Evolutionary conservation across 2,888 invertebrate genomes (phyloP), one percentile per base, ranked within the genome.

Genomic region (Agrenia bidenticulata): DNA sequence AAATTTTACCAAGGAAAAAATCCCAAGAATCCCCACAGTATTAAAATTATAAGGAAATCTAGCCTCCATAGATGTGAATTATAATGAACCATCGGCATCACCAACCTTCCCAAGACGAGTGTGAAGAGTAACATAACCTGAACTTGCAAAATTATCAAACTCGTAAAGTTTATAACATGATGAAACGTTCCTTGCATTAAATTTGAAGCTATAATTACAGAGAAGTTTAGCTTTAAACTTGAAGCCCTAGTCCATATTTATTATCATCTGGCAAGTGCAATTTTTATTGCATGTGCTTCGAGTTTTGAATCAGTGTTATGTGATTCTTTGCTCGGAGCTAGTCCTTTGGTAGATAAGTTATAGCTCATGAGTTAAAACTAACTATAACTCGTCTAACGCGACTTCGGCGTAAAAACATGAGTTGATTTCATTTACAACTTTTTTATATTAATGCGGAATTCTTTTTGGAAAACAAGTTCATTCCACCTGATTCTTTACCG

Each of bases 271-370:
- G 27, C 51, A 15, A 51, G 23, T 15, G 54, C 32, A 27, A 54
- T 54, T 54, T 54, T 54, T 26, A n/a, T 27, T 54, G 54, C 54
- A 54, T 27, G 54, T 13, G 17, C n/a, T 54, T 54, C 54, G 32
- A 54, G 17, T 27, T 54, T 54, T 32, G 32, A 54, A 54, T 51
- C 19, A 51, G 51, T 51, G 45, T 49, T n/a, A 49, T 54, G 32
- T 32, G 54, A 54, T 54, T 54, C 26, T 26, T 54, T 24, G 54
- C 54, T 27, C 19, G 19, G 11, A 54, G 54, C 54, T n/a, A 26
- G 7, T 45, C 32, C 11, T 32, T 32, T 32, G 11, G 11, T 7
- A 32, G 32, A 7, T 32, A 32, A 32, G 32, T 11, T 32, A 11
- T 32, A 32, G 32, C 32, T 7, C 32, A 32, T n/a, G n/a, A 32